Conservation (phyloP, 2,797 vertebrate genomes). For the Malurus leucopterus region DNA sequence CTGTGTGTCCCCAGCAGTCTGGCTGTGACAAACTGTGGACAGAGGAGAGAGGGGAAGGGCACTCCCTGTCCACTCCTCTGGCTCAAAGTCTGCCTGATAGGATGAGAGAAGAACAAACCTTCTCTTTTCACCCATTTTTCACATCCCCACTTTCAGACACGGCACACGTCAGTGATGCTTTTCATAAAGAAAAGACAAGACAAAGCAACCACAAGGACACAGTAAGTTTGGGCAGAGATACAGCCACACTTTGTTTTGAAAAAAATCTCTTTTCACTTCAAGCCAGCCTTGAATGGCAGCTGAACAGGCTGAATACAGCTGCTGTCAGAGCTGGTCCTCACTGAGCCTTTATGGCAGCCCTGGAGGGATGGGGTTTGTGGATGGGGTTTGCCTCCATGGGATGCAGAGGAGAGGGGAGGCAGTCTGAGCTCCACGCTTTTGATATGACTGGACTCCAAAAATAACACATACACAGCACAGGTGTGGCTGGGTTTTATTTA, state of each 20-base stretch:
- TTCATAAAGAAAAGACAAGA: not conserved
- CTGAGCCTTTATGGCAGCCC: not conserved
- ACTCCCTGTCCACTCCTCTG: not conserved
- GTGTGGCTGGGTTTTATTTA: not conserved
- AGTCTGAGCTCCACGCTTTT: fast-evolving
- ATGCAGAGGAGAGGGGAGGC: not conserved
- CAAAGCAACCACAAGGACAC: not conserved
- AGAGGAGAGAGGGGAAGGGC: not conserved
- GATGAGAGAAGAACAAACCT: not conserved
- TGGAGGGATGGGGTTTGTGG: not conserved
- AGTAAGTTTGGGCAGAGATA: not conserved
- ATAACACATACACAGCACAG: not conserved
- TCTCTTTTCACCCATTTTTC: not conserved
- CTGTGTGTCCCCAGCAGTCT: not conserved
- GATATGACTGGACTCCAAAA: not conserved
- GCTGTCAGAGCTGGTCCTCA: not conserved
- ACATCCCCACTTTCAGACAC: not conserved
- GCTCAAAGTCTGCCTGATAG: not conserved
- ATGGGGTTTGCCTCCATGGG: not conserved
- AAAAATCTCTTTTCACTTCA: not conserved
- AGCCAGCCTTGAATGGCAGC: not conserved
- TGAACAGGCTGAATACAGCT: not conserved
- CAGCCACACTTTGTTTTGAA: not conserved
- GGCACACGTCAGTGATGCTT: not conserved
- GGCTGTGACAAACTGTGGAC: not conserved